Evolutionary conservation across 2,888 invertebrate genomes (phyloP), one percentile per base, ranked within the genome.

Genomic region (Cantharis rustica): DNA sequence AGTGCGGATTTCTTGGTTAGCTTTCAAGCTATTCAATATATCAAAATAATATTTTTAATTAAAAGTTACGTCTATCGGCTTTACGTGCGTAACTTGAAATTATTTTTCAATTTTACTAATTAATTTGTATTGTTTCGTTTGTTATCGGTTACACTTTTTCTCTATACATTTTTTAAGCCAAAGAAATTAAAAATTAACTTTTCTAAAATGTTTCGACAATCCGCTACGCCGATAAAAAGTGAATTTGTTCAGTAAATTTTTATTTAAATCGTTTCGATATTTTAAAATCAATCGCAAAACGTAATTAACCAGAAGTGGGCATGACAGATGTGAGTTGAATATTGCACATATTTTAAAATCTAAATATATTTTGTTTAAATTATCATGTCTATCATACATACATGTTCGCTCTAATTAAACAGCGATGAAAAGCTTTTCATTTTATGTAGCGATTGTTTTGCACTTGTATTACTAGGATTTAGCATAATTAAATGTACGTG

Each of bases 401-500:
- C 31, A 31, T 31, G 31, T 47, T 47, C 47, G n/a, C n/a, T 47
- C 47, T 47, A 47, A 47, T 47, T 47, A 47, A 47, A 13, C 47
- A n/a, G 47, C n/a, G n/a, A 47, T 47, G n/a, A 47, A 47, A n/a
- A n/a, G 47, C n/a, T 47, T n/a, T 47, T 23, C 64, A 66, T 66
- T 23, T 17, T 66, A 66, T 23, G 23, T 20, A 66, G 64, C 64
- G 20, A 72, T 64, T 26, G 17, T 31, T 20, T 64, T 66, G 66
- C 31, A 64, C 20, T 66, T 27, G 64, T 66, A 72, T 26, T n/a
- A 47, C 47, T 23, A 17, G 23, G 64, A n/a, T 72, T 72, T 27
- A 71, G 71, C 63, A 64, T 71, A 62, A 72, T 72, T 66, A 66
- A 66, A 72, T 20, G 31, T 66, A 72, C 20, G 47, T 47, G 31